Evolutionary conservation across 2,113 vertebrate species (phyloP).

Genomic region (Lophius piscatorius): DNA sequence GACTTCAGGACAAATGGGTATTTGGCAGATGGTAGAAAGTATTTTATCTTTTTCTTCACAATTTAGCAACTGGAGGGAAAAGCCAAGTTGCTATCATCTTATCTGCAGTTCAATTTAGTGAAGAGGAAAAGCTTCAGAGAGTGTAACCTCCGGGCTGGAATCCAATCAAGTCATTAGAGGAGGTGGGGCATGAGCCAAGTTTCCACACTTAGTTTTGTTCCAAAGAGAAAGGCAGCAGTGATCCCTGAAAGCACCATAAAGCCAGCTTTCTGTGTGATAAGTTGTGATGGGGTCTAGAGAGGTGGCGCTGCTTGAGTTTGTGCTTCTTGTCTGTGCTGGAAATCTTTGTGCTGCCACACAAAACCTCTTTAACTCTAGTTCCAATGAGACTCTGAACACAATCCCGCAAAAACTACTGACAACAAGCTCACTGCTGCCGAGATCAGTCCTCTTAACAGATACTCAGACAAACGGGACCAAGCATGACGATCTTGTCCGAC

Average conservation of each 20-base stretch:
- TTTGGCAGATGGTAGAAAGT: conserved; percentile 13
- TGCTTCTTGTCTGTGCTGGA: conserved; percentile 43
- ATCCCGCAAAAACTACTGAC: background rate
- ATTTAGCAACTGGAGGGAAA: background rate
- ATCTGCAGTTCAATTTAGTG: conserved; percentile 7
- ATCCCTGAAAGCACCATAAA: conserved; percentile 16
- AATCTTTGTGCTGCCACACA: background rate
- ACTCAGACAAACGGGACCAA: conserved; percentile 7
- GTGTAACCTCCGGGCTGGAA: conserved; percentile 48
- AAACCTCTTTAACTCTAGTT: background rate
- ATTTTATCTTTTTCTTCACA: background rate
- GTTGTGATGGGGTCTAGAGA: conserved; percentile 43
- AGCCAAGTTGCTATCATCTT: background rate
- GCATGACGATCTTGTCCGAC: fast-evolving
- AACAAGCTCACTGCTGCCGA: background rate
- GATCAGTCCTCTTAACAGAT: background rate
- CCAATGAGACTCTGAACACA: conserved; percentile 20
- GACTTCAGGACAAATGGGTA: conserved; percentile 23
- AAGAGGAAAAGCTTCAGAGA: background rate
- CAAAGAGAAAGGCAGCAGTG: conserved; percentile 3
- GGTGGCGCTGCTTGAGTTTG: conserved; percentile 6
- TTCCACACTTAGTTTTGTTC: conserved; percentile 16
- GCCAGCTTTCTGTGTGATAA: conserved; percentile 6
- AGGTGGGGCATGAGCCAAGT: conserved; percentile 35
- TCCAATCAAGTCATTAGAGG: conserved; percentile 64